Conservation (phyloP, 2,888 invertebrate genomes). For the Eudemis profundana region DNA sequence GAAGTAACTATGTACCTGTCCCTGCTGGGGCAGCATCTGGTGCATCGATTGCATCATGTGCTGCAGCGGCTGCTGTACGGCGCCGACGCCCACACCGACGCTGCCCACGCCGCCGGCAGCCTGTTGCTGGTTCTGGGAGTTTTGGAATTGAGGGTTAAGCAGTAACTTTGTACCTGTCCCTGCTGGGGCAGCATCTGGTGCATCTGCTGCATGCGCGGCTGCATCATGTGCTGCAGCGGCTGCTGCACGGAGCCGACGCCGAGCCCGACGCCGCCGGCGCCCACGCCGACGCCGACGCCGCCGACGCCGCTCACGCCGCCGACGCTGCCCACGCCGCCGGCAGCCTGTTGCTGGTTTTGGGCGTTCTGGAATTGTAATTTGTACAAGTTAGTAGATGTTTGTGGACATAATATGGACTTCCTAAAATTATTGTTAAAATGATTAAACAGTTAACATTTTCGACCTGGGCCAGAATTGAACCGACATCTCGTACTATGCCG, state of each 20-base stretch:
- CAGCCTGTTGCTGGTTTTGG: slow-evolving; percentile 76
- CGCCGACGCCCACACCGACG: slow-evolving; percentile 57
- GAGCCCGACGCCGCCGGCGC: slow-evolving; percentile 50
- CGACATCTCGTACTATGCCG: too few relatives aligned
- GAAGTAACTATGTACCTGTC: slow-evolving; percentile 85
- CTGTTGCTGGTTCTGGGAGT: slow-evolving; percentile 79
- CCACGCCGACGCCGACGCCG: slow-evolving; percentile 60
- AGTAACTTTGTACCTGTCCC: slow-evolving; percentile 82
- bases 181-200: slow-evolving; percentile 85
- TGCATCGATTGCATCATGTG: slow-evolving; percentile 86
- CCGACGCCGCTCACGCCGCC: slow-evolving; percentile 62
- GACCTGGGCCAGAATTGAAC: too few relatives aligned
- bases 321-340: slow-evolving; percentile 65
- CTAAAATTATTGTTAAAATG: too few relatives aligned
- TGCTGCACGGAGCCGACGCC: slow-evolving; percentile 69
- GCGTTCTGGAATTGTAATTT: slow-evolving; percentile 73
- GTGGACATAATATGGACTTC: too few relatives aligned
- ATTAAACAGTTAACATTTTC: too few relatives aligned
- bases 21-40: slow-evolving; percentile 84
- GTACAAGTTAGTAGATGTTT: too few relatives aligned
- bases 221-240: slow-evolving; percentile 85
- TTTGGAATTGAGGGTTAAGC: slow-evolving; percentile 61
- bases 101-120: slow-evolving; percentile 66
- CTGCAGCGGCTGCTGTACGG: slow-evolving; percentile 79
- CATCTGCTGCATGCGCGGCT: slow-evolving; percentile 84